Evolutionary conservation across 30 jellyfish, hydroid and myxozoan genomes (phyloP).

Genomic region (Catostylus mosaicus): DNA sequence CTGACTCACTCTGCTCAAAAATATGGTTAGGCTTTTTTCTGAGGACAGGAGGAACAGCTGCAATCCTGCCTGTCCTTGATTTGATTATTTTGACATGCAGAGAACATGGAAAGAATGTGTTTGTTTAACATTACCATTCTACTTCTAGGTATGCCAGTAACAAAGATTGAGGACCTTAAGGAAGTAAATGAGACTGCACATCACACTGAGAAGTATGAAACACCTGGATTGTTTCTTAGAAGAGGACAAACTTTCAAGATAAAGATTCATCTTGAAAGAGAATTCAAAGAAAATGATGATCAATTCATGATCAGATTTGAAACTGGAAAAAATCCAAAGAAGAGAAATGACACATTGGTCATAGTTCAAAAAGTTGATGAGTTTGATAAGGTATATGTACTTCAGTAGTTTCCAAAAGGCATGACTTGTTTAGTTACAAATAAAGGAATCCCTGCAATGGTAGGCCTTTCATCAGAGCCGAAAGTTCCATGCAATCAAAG

Average conservation of each 20-base stretch:
- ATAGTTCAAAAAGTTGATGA: conserved; percentile 35
- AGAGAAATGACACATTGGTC: conserved; percentile 62
- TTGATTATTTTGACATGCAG: too few relatives aligned
- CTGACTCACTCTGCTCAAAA: too few relatives aligned
- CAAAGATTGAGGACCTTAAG: conserved; percentile 40
- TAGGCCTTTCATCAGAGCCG: background rate
- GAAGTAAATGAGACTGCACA: conserved; percentile 54
- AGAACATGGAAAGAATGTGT: too few relatives aligned
- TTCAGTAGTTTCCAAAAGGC: background rate
- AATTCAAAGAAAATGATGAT: conserved; percentile 40
- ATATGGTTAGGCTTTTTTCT: too few relatives aligned
- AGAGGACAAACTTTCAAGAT: conserved; percentile 73
- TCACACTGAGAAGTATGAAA: conserved; percentile 64
- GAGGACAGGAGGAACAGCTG: too few relatives aligned
- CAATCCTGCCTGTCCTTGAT: too few relatives aligned
- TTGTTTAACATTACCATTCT: too few relatives aligned
- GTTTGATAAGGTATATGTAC: conserved; percentile 42
- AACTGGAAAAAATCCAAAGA: conserved; percentile 72
- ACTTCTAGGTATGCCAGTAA: conserved; percentile 45
- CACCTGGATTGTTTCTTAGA: conserved; percentile 64
- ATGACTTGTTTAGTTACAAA: background rate
- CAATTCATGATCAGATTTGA: conserved; percentile 39
- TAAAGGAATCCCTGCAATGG: background rate
- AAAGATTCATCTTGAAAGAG: conserved; percentile 33
- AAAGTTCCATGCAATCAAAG: background rate